A percentile compares a stretch with the other conserved stretches of the same genome.
phyloP scores from a whole-genome alignment of 2,797 vertebrate genomes.

The Graptemys geographica region DNA sequence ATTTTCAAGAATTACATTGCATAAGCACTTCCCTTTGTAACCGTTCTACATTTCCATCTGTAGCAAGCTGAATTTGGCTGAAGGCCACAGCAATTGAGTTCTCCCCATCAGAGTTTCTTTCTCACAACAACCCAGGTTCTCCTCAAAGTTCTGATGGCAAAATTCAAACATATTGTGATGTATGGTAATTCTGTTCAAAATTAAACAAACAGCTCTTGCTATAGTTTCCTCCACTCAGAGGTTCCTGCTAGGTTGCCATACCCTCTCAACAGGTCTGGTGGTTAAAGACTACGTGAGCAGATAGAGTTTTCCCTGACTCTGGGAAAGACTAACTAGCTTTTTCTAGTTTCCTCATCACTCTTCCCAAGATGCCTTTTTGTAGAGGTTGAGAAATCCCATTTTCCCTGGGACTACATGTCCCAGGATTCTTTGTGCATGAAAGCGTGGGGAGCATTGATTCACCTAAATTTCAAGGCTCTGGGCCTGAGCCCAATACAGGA shows the following conservation, averaged over 20 bases:
- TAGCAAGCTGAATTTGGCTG: background rate
- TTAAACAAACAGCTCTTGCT: background rate
- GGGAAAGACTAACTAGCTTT: background rate
- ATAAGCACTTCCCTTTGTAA: accelerated
- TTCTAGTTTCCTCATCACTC: background rate
- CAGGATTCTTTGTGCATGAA: background rate
- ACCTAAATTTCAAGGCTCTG: accelerated
- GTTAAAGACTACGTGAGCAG: background rate
- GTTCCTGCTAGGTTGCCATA: background rate
- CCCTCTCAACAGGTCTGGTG: background rate
- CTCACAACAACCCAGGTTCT: background rate
- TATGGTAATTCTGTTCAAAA: too few relatives aligned
- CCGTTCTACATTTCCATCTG: background rate
- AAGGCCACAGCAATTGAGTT: background rate
- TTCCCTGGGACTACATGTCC: accelerated
- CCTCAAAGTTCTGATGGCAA: too few relatives aligned
- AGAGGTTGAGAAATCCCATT: background rate
- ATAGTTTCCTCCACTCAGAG: background rate
- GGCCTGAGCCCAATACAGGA: accelerated
- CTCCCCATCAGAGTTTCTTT: background rate
- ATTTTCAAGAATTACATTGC: accelerated
- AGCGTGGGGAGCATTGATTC: accelerated
- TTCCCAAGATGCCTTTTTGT: background rate
- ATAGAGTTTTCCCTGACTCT: background rate
- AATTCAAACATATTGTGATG: too few relatives aligned